Conservation (phyloP, 2,113 vertebrate species). For the Alligator mississippiensis region DNA sequence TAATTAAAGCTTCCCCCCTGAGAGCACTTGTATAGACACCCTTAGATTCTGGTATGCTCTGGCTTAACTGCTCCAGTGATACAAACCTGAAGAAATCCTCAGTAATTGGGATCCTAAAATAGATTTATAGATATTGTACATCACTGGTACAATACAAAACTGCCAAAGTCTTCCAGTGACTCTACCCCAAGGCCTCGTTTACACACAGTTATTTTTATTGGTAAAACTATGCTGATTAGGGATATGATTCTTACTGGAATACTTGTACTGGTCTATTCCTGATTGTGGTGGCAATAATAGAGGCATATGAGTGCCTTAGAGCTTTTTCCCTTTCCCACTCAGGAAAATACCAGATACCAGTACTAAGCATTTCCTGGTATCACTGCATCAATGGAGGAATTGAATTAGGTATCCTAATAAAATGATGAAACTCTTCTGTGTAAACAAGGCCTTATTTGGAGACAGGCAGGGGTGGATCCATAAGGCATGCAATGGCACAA, state of each 20-base stretch:
- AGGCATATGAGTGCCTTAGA: background rate
- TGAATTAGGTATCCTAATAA: background rate
- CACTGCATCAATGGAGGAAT: background rate
- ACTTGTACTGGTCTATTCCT: constrained; percentile 14
- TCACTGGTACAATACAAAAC: constrained; percentile 15
- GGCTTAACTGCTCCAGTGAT: constrained; percentile 9
- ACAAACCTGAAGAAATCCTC: constrained; percentile 28
- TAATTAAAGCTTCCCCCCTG: no score
- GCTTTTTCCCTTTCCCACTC: background rate
- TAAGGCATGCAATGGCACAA: no score
- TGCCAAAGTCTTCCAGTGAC: background rate
- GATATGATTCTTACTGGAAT: constrained; percentile 10
- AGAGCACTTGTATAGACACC: no score
- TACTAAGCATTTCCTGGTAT: background rate
- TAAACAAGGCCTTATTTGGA: background rate
- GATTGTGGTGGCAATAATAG: background rate
- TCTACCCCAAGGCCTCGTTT: constrained; percentile 27
- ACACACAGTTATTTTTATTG: constrained; percentile 33
- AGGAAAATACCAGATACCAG: background rate
- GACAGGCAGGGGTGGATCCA: no score
- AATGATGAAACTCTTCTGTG: background rate
- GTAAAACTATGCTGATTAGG: constrained; percentile 13
- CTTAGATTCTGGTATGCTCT: background rate
- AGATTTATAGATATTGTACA: constrained; percentile 26
- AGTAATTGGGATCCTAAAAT: constrained; percentile 43